A percentile compares a stretch with the other conserved stretches of the same genome.
These are phyloP conservation scores for Tenebrosternarchus preto DNA, from an alignment of 2,113 vertebrate genomes.

Conservation along the genomic window DNA sequence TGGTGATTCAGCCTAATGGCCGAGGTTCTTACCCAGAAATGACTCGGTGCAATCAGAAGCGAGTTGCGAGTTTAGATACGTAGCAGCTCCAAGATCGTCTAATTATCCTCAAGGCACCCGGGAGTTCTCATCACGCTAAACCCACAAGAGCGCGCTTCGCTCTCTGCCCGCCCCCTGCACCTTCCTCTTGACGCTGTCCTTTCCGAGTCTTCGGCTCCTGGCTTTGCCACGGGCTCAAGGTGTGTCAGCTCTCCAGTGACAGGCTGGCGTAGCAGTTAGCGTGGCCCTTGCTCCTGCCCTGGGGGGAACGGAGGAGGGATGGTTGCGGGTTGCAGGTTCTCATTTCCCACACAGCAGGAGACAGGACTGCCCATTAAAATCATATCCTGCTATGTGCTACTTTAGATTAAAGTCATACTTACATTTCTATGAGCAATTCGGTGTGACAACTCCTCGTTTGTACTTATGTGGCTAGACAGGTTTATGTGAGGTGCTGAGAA, in stretches of 20 bases:
- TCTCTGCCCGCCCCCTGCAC: constrained; percentile 25
- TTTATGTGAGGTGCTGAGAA: background rate
- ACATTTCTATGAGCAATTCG: no score
- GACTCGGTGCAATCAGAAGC: constrained; percentile 42
- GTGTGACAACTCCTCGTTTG: background rate
- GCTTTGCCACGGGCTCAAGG: constrained; percentile 55
- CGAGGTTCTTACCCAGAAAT: constrained; percentile 34
- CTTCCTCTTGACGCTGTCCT: constrained; percentile 31
- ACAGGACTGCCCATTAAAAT: background rate
- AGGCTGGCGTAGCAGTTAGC: constrained; percentile 68
- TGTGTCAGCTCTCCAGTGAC: constrained; percentile 66
- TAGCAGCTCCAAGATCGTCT: constrained; percentile 48
- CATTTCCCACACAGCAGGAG: constrained; percentile 48
- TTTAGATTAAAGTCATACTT: no score
- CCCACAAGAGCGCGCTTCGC: constrained; percentile 30
- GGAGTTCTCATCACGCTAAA: constrained; percentile 33
- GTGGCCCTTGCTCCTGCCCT: constrained; percentile 57
- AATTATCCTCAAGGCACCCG: constrained; percentile 43
- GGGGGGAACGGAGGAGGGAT: constrained; percentile 58
- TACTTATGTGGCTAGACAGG: constrained; percentile 3
- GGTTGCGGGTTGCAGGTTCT: constrained; percentile 65
- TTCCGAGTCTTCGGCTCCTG: constrained; percentile 48
- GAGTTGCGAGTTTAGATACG: constrained; percentile 33
- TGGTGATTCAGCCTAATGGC: constrained; percentile 16
- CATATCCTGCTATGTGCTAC: no score